Base-by-base conservation (phyloP, 2,888 invertebrate species). In the Metalampra italica region DNA sequence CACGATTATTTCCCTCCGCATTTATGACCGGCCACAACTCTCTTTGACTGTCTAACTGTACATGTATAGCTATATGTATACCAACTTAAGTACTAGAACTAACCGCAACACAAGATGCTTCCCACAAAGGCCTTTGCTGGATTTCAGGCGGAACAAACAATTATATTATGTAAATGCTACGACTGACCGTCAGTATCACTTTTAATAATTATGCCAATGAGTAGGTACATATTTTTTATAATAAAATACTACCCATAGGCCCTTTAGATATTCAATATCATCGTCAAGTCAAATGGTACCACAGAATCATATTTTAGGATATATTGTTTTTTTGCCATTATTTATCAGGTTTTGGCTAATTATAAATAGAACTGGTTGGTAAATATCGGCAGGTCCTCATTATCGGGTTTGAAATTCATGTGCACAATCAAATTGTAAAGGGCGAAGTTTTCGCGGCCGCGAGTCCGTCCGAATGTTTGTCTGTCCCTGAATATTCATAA, bases 401-500 rank as follows among this genome's bases (percentile, higher is more conserved):
- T 43, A 43, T 34, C 15, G 15, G 9, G 15, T 45, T 46, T 34
- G 29, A 37, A 47, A 45, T 43, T 29, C 45, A 49, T 45, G 39
- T 38, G 51, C 47, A 48, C 49, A 53, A 50, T 51, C 37, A 43
- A 38, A 49, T 29, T 46, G 22, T n/a, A 38, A 50, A 22, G 41
- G 9, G 30, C 14, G 9, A 50, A 51, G 40, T 50, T 55, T 51
- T 44, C 34, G 15, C 39, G 49, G 41, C 44, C 34, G 29, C 39
- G 47, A 37, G 51, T 49, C 49, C 46, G 43, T 22, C 51, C 51
- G 48, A 66, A 66, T 53, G 60, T 66, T 66, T 51, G 57, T 54
- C 52, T 22, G 56, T 51, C 54, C 43, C 51, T 72, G 72, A 77
- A 77, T 77, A 75, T 77, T 78, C 71, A 76, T 71, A 45, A 62